Base-by-base conservation (phyloP, 2,888 invertebrate species). In the Tuta absoluta region DNA sequence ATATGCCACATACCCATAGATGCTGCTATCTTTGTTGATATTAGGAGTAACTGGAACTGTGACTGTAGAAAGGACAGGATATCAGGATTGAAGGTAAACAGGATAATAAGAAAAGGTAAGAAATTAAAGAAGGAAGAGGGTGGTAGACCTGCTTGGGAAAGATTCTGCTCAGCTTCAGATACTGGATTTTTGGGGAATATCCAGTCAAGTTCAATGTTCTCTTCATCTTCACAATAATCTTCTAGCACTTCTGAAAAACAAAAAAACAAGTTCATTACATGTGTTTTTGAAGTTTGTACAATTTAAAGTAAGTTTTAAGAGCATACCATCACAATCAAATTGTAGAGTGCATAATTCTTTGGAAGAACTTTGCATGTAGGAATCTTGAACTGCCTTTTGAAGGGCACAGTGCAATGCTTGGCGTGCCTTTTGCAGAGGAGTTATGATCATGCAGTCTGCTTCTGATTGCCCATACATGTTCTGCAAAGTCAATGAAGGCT, bases 351-450 rank as follows among this genome's bases (percentile, higher is more conserved):
- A 72, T 28, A 80, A 75, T 24, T 78, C 76, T 68, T 83, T 84
- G 23, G 87, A 77, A 58, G 85, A 80, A 70, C 76, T 77, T 70
- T 85, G 81, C 23, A 80, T 74, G 67, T 77, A 82, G 59, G 88
- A 74, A 71, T 92, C 84, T 69, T 88, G 85, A 14, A 88, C 81
- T 65, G 87, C 92, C 76, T 84, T 89, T 74, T 81, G 87, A 65
- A 90, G 80, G 69, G 87, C 92, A 70, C 80, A 77, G 64, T 73
- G 85, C 67, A 85, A 83, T 72, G 87, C 91, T 71, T 76, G 87
- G 59, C 88, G 90, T 63, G 85, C 93, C 79, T 87, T 92, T 83
- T 86, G 91, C 71, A 86, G 83, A 53, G 82, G 92, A 71, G 84
- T 89, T 67, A 92, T 68, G 67, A 76, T 81, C 14, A 81, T 68